Conservation (phyloP, 2,888 invertebrate species). For the Aspidiotus rigidus region DNA sequence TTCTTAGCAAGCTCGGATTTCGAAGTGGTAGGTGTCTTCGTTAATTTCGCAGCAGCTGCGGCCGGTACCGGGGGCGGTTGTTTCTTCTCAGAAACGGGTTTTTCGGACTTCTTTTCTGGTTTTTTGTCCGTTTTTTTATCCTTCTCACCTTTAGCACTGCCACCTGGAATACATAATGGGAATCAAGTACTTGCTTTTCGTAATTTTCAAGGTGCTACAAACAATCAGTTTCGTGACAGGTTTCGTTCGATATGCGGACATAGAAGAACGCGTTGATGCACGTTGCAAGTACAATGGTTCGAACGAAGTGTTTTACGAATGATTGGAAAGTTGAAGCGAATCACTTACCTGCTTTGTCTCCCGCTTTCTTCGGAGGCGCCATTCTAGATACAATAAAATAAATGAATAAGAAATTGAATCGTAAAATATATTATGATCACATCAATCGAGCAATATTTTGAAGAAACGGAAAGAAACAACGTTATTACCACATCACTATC, state of each 20-base stretch:
- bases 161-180: conserved; percentile 18
- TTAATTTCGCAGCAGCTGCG: conserved; percentile 46
- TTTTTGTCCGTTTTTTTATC: conserved; percentile 35
- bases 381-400: conserved; percentile 4
- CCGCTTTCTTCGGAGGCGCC: conserved; percentile 25
- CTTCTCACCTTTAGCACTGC: conserved; percentile 20
- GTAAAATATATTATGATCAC: neutral
- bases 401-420: neutral
- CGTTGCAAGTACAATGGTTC: conserved; percentile 5
- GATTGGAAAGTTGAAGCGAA: neutral
- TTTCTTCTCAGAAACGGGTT: conserved; percentile 35
- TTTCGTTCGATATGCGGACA: neutral
- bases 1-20: conserved; percentile 43
- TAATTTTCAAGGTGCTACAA: neutral
- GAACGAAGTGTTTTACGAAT: neutral
- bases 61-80: conserved; percentile 37
- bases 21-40: conserved; percentile 42
- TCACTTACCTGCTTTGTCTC: conserved; percentile 26
- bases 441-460: too few relatives aligned
- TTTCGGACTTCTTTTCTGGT: conserved; percentile 35
- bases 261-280: neutral
- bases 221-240: neutral
- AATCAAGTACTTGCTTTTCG: neutral
- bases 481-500: too few relatives aligned
- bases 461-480: too few relatives aligned